Conservation (phyloP, 1,140 invertebrate species). For the Aphaenogaster rudis region DNA sequence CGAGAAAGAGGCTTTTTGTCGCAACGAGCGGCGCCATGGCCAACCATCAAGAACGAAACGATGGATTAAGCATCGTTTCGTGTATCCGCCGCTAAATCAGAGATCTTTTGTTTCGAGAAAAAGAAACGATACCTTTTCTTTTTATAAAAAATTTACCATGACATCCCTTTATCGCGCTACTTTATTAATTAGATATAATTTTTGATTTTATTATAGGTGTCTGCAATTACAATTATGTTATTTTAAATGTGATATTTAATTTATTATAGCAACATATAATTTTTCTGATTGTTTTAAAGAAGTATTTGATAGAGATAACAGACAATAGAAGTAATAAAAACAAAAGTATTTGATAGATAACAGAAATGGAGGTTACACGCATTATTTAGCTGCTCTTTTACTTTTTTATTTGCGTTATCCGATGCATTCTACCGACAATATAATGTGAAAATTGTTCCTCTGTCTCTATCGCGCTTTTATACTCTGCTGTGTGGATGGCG, state of each 20-base stretch:
- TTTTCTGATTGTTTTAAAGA: background rate
- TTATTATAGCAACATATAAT: background rate
- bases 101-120: background rate
- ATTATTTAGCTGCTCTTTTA: background rate
- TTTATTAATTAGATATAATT: slow-evolving; percentile 1
- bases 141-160: background rate
- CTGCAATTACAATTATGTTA: background rate
- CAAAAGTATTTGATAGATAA: no score
- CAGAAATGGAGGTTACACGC: no score
- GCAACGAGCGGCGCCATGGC: slow-evolving; percentile 22
- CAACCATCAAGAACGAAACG: slow-evolving; percentile 35
- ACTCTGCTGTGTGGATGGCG: background rate
- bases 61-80: slow-evolving; percentile 62
- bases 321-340: background rate
- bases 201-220: background rate
- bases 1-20: slow-evolving; percentile 73
- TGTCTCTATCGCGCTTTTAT: slow-evolving; percentile 44
- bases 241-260: background rate
- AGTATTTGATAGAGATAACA: background rate
- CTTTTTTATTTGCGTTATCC: background rate
- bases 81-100: background rate
- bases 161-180: background rate
- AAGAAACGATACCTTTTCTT: no score
- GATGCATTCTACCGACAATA: background rate
- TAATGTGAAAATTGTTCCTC: slow-evolving; percentile 6